Evolutionary conservation across 2,888 invertebrate species (phyloP).

Genomic region (Byasa hedistus): DNA sequence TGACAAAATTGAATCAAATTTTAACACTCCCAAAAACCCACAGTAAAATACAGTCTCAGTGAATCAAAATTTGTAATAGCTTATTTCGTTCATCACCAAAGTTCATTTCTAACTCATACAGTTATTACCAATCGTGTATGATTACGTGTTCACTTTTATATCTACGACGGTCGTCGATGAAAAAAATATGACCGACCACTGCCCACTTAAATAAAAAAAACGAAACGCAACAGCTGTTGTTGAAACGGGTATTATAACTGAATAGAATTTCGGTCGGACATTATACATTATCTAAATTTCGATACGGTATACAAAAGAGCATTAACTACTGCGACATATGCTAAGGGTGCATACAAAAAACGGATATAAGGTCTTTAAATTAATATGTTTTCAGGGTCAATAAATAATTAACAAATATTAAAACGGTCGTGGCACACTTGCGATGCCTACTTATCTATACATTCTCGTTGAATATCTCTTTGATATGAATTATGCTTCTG

Average conservation of each 20-base stretch:
- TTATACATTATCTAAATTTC: slow-evolving; percentile 77
- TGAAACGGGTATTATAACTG: slow-evolving; percentile 64
- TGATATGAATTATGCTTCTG: too few relatives aligned
- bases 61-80: too few relatives aligned
- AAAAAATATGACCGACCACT: slow-evolving; percentile 49
- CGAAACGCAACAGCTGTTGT: slow-evolving; percentile 64
- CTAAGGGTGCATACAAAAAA: slow-evolving; percentile 45
- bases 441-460: too few relatives aligned
- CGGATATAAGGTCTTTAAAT: slow-evolving; percentile 42
- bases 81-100: too few relatives aligned
- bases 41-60: too few relatives aligned
- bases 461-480: too few relatives aligned
- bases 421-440: too few relatives aligned
- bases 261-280: slow-evolving; percentile 70
- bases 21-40: too few relatives aligned
- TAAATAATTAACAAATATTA: too few relatives aligned
- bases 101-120: slow-evolving; percentile 43
- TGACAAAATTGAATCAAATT: too few relatives aligned
- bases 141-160: slow-evolving; percentile 68
- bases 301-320: slow-evolving; percentile 76
- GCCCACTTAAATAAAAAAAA: slow-evolving; percentile 54
- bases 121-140: slow-evolving; percentile 73
- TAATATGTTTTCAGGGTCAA: not conserved
- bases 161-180: slow-evolving; percentile 49
- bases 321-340: slow-evolving; percentile 72